These are phyloP conservation scores for Tinamus guttatus DNA, from an alignment of 2,113 vertebrate genomes.

Conservation along the genomic window DNA sequence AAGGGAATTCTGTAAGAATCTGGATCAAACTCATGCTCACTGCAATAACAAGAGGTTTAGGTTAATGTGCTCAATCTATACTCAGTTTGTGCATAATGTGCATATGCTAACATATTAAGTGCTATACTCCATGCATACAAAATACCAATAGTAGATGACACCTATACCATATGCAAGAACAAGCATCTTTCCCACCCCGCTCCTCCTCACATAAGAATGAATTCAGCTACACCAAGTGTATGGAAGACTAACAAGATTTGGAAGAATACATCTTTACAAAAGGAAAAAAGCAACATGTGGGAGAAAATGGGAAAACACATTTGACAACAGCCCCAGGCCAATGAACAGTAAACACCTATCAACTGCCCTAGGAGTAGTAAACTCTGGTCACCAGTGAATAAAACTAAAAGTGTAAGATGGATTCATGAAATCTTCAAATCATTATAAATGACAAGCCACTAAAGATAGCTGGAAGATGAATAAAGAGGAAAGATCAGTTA, in stretches of 20 bases:
- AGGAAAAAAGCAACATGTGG: background rate
- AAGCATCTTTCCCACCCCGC: background rate
- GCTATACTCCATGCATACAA: fast-evolving
- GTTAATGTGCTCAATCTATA: background rate
- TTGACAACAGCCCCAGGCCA: background rate
- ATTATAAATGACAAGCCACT: background rate
- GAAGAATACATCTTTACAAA: background rate
- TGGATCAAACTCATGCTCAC: slow-evolving; percentile 95
- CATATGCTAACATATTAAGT: background rate
- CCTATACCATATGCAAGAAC: background rate
- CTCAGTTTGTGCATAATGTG: fast-evolving
- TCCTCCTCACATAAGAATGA: background rate
- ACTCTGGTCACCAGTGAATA: background rate
- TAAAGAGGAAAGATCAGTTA: background rate
- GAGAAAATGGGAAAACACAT: background rate
- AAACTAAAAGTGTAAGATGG: background rate
- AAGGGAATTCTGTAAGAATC: slow-evolving; percentile 94
- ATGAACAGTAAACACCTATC: background rate
- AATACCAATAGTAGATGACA: background rate
- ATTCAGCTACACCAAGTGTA: background rate
- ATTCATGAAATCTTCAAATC: background rate
- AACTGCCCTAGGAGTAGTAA: background rate
- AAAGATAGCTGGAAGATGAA: background rate
- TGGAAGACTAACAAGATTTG: background rate
- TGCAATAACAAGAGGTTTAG: slow-evolving; percentile 62